Evolutionary conservation across 2,797 vertebrate genomes (phyloP).

Genomic region (Cynopterus sphinx): DNA sequence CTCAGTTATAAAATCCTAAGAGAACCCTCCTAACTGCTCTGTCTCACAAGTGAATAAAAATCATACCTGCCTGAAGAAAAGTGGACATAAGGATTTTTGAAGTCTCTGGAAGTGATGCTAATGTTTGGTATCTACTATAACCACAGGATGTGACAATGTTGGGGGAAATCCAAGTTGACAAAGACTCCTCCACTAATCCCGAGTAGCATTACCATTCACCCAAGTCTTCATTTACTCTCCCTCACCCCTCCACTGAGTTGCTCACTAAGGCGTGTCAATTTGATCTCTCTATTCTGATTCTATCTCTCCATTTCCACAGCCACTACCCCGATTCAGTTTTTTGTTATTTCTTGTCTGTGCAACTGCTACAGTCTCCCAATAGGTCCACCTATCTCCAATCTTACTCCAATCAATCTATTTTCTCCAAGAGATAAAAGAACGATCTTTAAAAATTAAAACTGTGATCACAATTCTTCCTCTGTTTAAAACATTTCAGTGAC

Average conservation of each 20-base stretch:
- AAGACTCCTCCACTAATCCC: neutral
- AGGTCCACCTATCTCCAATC: neutral
- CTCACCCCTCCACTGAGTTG: neutral
- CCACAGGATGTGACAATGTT: neutral
- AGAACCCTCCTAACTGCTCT: neutral
- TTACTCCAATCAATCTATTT: neutral
- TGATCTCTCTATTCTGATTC: neutral
- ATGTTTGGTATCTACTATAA: neutral
- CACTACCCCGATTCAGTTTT: neutral
- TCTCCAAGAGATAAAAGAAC: slow-evolving; percentile 8
- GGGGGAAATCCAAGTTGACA: neutral
- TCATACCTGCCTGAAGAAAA: neutral
- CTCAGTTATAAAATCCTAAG: neutral
- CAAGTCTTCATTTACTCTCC: no score
- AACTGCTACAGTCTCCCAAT: neutral
- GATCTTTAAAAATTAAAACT: neutral
- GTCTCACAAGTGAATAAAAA: neutral
- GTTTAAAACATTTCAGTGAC: neutral
- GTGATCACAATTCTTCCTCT: neutral
- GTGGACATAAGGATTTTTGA: neutral
- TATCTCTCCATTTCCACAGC: neutral
- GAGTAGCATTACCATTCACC: neutral
- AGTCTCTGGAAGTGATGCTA: neutral
- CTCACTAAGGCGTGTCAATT: neutral
- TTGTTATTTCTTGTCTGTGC: neutral